Percentiles rank a stretch among this genome's conserved stretches.
Evolutionary conservation across 2,797 vertebrate genomes (phyloP).

Genomic region (Fundulus diaphanus): DNA sequence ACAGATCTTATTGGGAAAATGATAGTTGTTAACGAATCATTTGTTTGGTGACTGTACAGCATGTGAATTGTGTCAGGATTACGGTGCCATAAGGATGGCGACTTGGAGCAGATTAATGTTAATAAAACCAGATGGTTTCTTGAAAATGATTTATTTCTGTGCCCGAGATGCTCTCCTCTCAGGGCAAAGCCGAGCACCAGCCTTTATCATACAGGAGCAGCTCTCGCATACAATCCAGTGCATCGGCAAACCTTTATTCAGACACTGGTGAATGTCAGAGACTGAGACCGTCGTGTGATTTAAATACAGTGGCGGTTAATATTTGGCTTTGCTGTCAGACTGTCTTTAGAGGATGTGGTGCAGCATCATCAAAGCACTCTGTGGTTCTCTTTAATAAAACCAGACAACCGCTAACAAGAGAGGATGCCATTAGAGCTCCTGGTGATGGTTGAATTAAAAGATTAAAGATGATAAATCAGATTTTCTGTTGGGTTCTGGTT

Average conservation of each 20-base stretch:
- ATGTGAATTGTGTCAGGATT: background rate
- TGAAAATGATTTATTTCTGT: constrained; percentile 9
- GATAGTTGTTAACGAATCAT: background rate
- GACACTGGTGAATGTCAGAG: constrained; percentile 31
- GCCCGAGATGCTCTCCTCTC: constrained; percentile 16
- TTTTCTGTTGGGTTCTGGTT: background rate
- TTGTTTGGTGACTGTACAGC: background rate
- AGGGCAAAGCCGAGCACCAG: background rate
- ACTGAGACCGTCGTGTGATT: constrained; percentile 46
- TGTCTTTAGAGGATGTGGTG: background rate
- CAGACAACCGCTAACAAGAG: background rate
- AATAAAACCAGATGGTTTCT: too few species aligned
- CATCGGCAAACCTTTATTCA: constrained; percentile 37
- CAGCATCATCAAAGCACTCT: background rate
- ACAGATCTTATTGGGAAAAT: constrained; percentile 6
- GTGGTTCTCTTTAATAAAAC: background rate
- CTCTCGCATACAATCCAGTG: constrained; percentile 34
- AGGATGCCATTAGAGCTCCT: background rate
- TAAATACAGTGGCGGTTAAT: background rate
- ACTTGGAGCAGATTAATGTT: background rate
- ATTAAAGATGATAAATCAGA: background rate
- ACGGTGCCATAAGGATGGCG: background rate
- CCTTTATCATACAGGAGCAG: constrained; percentile 26
- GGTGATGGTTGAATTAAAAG: too few species aligned
- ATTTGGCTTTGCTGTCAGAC: constrained; percentile 9